Evolutionary conservation across 2,797 vertebrate genomes (phyloP), one percentile per base, ranked within the genome.

Genomic region (Sebastes matsubarae): DNA sequence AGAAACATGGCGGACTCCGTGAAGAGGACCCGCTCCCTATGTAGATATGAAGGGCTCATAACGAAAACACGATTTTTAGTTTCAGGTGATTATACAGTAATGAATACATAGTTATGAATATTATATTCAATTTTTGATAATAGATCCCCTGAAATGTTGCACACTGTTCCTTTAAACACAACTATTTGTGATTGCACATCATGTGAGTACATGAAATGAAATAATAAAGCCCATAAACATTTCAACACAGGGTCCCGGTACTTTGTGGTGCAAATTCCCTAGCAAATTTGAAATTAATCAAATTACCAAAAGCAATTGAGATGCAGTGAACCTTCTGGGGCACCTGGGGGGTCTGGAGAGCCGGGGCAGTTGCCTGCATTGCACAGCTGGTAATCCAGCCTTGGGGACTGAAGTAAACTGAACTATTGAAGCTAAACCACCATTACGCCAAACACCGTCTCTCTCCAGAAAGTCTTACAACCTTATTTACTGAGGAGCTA

Each of bases 401-500:
- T 66, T 52, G 12, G 42, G 27, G 24, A 72, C 34, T 67, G 5
- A 54, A 78, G 5, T 36, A 55, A 85, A 75, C 8, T 57, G 46
- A 78, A 78, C 58, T 65, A 3, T 29, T 69, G 29, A 85, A 85
- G 69, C 20, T 36, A 60, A 74, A 75, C 46, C 14, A 60, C 25
- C 75, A 60, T 74, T 46, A 66, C 18, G 3, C 68, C 50, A 64
- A 81, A 75, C 22, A 13, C n/a, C 57, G 67, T 74, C 58, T 74
- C 58, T 57, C 50, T 64, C 32, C 46, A 66, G 59, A 77, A 74
- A 87, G n/a, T 32, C 36, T 68, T 55, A 55, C 36, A 68, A 38
- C 34, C 4, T 72, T 52, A 68, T 90, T 81, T 83, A 70, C 65
- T 1, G 52, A 82, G 55, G 59, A 50, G 36, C 60, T 68, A 63